Base-by-base conservation (phyloP, 2,888 invertebrate genomes). In the Dusona sp. region DNA sequence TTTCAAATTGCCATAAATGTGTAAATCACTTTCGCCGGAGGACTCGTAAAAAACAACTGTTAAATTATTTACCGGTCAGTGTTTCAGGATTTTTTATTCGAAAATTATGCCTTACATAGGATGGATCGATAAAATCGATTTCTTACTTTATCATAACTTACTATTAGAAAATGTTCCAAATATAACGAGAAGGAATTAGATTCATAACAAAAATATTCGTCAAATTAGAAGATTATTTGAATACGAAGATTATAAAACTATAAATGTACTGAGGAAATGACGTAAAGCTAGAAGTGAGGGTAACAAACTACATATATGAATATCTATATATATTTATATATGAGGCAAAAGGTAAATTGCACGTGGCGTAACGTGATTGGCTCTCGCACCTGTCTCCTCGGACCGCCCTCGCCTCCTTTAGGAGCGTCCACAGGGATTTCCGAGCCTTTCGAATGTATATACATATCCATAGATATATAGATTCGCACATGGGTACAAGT, bases 301-400 rank as follows among this genome's bases (percentile, higher is more conserved):
- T 48, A 61, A 67, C 51, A 16, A 19, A 38, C 45, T 42, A 29
- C 16, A 29, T n/a, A 42, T 42, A 75, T 54, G 7, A 16, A 73
- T 22, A 57, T 65, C n/a, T 11, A 33, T 36, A 16, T 57, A 36
- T 38, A 57, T 51, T 29, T 51, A 51, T 57, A 57, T 68, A 38
- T 33, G 61, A 33, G 51, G 80, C 73, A 79, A 72, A 54, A 86
- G 85, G 92, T 92, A 92, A 93, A 92, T 92, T 91, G 92, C 92
- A 92, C 91, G 90, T 91, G 91, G 91, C 91, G 91, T 89, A 88
- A 88, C 90, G 89, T 90, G 92, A 93, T 93, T 93, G 93, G 93
- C 91, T 91, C 90, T 74, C 77, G 91, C 91, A 92, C 93, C 93
- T 93, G 92, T 91, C 91, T 92, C 87, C 90, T 91, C 91, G 93